Percentiles rank a stretch among this genome's conserved stretches.
Conservation (phyloP, 2,888 invertebrate species). For the Synergus gifuensis region DNA sequence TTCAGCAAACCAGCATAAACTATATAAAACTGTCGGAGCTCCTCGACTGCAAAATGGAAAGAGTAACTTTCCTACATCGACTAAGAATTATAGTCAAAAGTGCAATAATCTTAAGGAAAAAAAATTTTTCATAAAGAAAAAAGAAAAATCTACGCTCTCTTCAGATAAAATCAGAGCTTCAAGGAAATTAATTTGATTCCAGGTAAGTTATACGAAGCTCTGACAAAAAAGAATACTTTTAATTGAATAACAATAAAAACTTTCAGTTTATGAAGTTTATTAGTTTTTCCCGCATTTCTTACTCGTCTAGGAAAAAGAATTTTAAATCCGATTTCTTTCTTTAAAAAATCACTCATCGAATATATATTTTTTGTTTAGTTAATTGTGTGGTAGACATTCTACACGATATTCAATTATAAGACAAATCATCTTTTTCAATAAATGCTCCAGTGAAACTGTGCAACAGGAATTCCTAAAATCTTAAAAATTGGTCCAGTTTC, state of each 20-base stretch:
- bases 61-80: slow-evolving; percentile 32
- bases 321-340: background rate
- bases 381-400: slow-evolving; percentile 31
- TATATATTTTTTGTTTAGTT: background rate
- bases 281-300: slow-evolving; percentile 13
- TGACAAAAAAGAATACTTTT: slow-evolving; percentile 22
- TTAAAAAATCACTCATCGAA: background rate
- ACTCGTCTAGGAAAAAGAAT: background rate
- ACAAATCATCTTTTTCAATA: slow-evolving; percentile 63
- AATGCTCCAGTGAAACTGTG: slow-evolving; percentile 63
- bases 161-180: slow-evolving; percentile 15
- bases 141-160: background rate
- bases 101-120: background rate
- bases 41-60: slow-evolving; percentile 34
- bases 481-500: slow-evolving; percentile 38
- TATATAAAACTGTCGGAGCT: slow-evolving; percentile 40
- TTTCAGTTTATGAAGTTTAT: slow-evolving; percentile 3
- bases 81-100: slow-evolving; percentile 2
- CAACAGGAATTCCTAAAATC: slow-evolving; percentile 64
- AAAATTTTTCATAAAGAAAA: background rate
- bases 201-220: slow-evolving; percentile 11
- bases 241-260: slow-evolving; percentile 31
- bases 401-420: slow-evolving; percentile 64
- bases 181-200: slow-evolving; percentile 9
- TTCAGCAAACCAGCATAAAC: slow-evolving; percentile 35